phyloP scores from a whole-genome alignment of 2,113 vertebrate species.

The Mustela lutreola region DNA sequence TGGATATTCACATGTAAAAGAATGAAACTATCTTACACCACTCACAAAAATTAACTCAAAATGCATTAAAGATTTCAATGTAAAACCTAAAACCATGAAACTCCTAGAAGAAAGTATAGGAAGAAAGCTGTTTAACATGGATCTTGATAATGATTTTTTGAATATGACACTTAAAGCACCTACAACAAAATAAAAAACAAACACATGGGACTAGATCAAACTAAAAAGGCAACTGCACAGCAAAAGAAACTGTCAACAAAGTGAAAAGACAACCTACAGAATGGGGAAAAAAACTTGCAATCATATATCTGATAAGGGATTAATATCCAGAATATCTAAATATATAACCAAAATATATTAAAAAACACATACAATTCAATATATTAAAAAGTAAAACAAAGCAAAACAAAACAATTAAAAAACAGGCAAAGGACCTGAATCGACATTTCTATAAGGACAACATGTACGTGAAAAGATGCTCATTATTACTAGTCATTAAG shows the following conservation, averaged over 20 bases:
- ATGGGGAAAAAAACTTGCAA: neutral
- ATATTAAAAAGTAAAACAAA: neutral
- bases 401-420: neutral
- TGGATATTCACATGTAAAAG: neutral
- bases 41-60: neutral
- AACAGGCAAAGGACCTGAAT: neutral
- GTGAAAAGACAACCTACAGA: neutral
- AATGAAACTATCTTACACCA: neutral
- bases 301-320: neutral
- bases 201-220: neutral
- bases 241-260: neutral
- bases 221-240: neutral
- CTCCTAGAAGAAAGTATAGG: neutral
- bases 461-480: neutral
- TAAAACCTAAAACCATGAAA: neutral
- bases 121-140: neutral
- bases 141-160: neutral
- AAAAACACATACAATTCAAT: neutral
- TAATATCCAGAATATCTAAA: neutral
- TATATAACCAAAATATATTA: neutral
- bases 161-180: neutral
- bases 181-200: neutral
- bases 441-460: neutral
- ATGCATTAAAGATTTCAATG: neutral
- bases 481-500: neutral